These are phyloP conservation scores for Antrozous pallidus DNA, from an alignment of 2,797 vertebrate genomes.

Conservation along the genomic window DNA sequence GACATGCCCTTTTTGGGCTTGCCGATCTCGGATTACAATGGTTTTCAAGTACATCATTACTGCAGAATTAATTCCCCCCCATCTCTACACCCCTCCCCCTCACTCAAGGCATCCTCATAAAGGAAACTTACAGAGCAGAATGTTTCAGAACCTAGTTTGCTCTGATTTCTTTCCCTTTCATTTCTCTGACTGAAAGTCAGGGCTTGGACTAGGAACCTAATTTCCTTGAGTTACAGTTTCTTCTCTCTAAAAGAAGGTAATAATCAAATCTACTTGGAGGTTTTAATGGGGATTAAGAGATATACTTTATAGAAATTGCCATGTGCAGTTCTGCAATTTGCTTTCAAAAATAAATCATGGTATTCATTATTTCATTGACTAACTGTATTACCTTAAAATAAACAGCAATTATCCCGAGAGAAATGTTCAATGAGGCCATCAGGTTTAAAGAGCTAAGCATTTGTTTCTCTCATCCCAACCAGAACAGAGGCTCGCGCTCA, in stretches of 20 bases:
- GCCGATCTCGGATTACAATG: not conserved
- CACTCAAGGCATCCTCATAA: not conserved
- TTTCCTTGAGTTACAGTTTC: not conserved
- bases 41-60: not conserved
- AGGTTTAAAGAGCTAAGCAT: not conserved
- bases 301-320: not conserved
- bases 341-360: not conserved
- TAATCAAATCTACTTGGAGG: not conserved
- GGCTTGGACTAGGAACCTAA: not conserved
- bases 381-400: not conserved
- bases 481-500: not conserved
- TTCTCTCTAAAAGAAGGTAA: not conserved
- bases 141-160: not conserved
- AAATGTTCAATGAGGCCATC: not conserved
- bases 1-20: no score
- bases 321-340: not conserved
- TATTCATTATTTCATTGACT: not conserved
- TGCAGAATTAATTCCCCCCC: not conserved
- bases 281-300: not conserved
- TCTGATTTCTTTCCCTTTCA: not conserved
- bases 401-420: not conserved
- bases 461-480: not conserved
- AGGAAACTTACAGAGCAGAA: not conserved
- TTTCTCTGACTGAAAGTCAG: not conserved
- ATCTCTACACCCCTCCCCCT: not conserved